Evolutionary conservation across 2,113 vertebrate species (phyloP).

Genomic region (Paramormyrops kingsleyae): DNA sequence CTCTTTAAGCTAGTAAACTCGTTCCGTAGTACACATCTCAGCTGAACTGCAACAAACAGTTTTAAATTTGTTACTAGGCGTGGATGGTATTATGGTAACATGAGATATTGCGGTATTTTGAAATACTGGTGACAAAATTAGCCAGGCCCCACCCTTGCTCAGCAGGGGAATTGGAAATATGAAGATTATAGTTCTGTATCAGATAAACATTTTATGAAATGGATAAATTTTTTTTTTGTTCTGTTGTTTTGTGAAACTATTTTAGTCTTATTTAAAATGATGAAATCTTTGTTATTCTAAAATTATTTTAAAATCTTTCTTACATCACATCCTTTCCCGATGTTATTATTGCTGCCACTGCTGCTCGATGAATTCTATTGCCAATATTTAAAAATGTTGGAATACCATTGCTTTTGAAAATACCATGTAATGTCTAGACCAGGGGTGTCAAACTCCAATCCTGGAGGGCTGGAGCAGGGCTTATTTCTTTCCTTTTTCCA

Average conservation of each 20-base stretch:
- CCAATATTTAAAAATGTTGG: not conserved
- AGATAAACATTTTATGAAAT: not conserved
- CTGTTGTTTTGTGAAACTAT: not conserved
- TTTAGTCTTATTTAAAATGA: too few relatives aligned
- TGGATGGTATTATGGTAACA: not conserved
- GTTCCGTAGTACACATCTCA: not conserved
- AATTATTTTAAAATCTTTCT: too few relatives aligned
- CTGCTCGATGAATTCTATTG: not conserved
- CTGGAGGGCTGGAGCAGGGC: too few relatives aligned
- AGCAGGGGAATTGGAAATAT: not conserved
- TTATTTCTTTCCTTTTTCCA: too few relatives aligned
- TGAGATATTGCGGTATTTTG: not conserved
- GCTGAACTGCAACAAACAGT: not conserved
- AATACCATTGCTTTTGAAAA: not conserved
- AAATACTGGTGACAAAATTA: not conserved
- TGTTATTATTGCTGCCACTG: not conserved
- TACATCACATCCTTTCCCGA: not conserved
- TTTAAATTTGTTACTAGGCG: not conserved
- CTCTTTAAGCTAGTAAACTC: not conserved
- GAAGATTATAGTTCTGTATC: not conserved
- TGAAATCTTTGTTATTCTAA: too few relatives aligned
- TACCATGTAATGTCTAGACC: not conserved
- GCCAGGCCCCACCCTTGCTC: not conserved
- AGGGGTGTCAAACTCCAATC: too few relatives aligned
- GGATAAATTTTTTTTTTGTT: not conserved